These are phyloP conservation scores for Acanthacorydalis orientalis DNA, from an alignment of 2,888 invertebrate genomes.

Conservation along the genomic window DNA sequence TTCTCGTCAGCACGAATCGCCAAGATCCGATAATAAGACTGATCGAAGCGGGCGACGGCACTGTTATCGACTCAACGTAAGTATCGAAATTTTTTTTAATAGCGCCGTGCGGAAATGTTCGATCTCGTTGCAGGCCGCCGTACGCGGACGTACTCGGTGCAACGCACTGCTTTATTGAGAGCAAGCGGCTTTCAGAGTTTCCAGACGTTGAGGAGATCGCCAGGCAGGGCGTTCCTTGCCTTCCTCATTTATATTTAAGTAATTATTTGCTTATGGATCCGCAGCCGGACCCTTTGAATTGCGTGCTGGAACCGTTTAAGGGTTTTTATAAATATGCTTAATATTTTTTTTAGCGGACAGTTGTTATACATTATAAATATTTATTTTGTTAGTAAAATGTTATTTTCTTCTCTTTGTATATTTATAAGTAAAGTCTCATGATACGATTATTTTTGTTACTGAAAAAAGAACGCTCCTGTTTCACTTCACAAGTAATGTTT, in stretches of 20 bases:
- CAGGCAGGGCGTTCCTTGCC: background rate
- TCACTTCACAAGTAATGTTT: no score
- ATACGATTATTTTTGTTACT: no score
- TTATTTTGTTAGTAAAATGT: no score
- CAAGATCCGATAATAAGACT: slow-evolving; percentile 48
- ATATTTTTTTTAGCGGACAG: no score
- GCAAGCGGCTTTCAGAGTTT: slow-evolving; percentile 19
- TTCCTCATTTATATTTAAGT: slow-evolving; percentile 1
- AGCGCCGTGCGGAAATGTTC: slow-evolving; percentile 3
- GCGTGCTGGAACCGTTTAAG: background rate
- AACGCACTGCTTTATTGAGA: slow-evolving; percentile 57
- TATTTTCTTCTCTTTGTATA: no score
- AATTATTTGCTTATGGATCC: slow-evolving; percentile 1
- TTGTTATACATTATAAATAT: no score
- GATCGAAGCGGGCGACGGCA: slow-evolving; percentile 61
- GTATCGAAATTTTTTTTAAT: slow-evolving; percentile 13
- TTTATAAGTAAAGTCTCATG: no score
- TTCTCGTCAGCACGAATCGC: slow-evolving; percentile 32
- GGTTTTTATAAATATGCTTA: no score
- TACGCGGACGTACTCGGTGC: slow-evolving; percentile 35
- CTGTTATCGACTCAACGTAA: slow-evolving; percentile 41
- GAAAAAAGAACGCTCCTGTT: no score
- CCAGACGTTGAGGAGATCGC: slow-evolving; percentile 8
- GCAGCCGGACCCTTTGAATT: background rate
- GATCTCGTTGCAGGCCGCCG: slow-evolving; percentile 30